Evolutionary conservation across 2,113 vertebrate species (phyloP).

Genomic region (Corythaeola cristata): DNA sequence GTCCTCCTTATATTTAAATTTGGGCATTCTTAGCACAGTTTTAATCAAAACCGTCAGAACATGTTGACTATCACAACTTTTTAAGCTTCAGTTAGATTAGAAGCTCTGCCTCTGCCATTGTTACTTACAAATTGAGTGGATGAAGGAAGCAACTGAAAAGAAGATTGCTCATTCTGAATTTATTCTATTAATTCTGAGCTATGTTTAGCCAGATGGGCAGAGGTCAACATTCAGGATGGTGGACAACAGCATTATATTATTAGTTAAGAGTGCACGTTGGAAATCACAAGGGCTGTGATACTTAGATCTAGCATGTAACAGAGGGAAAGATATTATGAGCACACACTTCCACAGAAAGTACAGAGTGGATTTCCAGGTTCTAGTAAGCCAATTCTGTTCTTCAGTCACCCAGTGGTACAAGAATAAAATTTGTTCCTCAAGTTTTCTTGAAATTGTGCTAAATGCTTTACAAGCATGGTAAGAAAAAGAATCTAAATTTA

Average conservation of each 20-base stretch:
- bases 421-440: background rate
- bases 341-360: background rate
- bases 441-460: background rate
- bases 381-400: background rate
- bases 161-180: background rate
- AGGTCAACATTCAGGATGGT: background rate
- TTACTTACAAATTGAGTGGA: background rate
- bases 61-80: background rate
- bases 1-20: background rate
- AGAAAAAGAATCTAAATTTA: background rate
- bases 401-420: background rate
- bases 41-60: background rate
- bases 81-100: background rate
- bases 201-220: background rate
- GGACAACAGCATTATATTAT: background rate
- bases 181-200: background rate
- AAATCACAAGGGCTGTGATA: background rate
- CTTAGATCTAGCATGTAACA: background rate
- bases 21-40: fast-evolving
- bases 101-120: background rate
- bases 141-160: background rate
- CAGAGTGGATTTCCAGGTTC: background rate
- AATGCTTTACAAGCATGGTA: background rate
- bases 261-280: background rate
- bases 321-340: background rate